Conservation (phyloP, 2,888 invertebrate genomes). For the Ochropleura plecta region DNA sequence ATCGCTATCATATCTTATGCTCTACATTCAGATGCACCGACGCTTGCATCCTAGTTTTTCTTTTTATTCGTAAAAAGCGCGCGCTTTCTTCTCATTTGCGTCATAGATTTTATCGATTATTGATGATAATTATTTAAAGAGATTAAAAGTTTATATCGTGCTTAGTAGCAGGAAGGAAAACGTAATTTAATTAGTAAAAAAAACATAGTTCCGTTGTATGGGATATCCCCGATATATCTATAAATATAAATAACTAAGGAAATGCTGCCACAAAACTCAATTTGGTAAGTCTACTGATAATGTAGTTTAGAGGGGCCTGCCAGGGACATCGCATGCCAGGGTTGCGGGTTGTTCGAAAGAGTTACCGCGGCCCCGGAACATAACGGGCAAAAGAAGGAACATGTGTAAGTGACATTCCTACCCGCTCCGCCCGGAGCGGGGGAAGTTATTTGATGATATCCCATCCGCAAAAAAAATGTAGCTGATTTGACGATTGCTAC, state of each 20-base stretch:
- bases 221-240: too few relatives aligned
- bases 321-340: too few relatives aligned
- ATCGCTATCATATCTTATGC: constrained; percentile 58
- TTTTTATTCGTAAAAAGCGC: constrained; percentile 37
- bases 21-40: constrained; percentile 60
- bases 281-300: background rate
- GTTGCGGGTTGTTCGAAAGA: too few relatives aligned
- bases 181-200: background rate
- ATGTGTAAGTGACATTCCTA: too few relatives aligned
- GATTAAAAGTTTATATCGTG: constrained; percentile 4
- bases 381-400: too few relatives aligned
- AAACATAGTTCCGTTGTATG: background rate
- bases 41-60: constrained; percentile 65
- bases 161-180: constrained; percentile 8
- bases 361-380: too few relatives aligned
- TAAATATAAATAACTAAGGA: too few relatives aligned
- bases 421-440: too few relatives aligned
- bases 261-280: background rate
- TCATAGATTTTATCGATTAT: constrained; percentile 29
- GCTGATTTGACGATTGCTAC: background rate
- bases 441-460: too few relatives aligned
- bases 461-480: too few relatives aligned
- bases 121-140: too few relatives aligned
- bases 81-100: constrained; percentile 61
- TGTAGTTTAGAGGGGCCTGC: too few relatives aligned